Conservation (phyloP, 2,113 vertebrate species). For the Helogale parvula region DNA sequence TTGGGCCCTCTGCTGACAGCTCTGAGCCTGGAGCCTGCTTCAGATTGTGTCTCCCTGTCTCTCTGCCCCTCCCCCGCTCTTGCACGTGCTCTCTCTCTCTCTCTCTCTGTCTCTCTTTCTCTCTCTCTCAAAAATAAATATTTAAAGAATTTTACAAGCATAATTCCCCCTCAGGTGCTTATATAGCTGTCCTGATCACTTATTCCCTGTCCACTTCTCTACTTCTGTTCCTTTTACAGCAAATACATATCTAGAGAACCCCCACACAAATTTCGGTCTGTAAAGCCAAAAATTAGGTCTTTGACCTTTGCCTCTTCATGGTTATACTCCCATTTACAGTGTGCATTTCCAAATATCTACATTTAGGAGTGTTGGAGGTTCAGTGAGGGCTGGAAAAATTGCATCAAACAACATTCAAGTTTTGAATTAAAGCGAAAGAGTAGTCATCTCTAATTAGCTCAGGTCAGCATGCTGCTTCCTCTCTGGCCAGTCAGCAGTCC, state of each 20-base stretch:
- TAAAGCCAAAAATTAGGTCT: not conserved
- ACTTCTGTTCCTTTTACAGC: not conserved
- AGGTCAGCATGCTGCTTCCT: not conserved
- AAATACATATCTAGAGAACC: not conserved
- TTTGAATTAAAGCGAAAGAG: not conserved
- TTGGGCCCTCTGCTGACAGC: no score
- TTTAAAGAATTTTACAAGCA: no score
- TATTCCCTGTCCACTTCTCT: not conserved
- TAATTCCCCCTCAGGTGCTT: not conserved
- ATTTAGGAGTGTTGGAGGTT: not conserved
- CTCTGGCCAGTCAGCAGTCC: not conserved
- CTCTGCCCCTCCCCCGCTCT: no score
- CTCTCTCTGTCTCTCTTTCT: no score
- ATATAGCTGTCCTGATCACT: not conserved
- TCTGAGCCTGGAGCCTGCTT: no score
- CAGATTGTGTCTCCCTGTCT: no score
- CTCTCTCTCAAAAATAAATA: no score
- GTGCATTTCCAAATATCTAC: not conserved
- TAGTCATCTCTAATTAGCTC: constrained; percentile 24
- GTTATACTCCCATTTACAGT: not conserved
- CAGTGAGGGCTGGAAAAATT: not conserved
- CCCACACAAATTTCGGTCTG: not conserved
- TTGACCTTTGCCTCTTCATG: not conserved
- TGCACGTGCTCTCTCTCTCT: no score
- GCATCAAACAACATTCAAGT: not conserved